Percentiles rank a stretch among this genome's conserved stretches.
phyloP scores from a whole-genome alignment of 2,113 vertebrate genomes.

The Egretta garzetta region DNA sequence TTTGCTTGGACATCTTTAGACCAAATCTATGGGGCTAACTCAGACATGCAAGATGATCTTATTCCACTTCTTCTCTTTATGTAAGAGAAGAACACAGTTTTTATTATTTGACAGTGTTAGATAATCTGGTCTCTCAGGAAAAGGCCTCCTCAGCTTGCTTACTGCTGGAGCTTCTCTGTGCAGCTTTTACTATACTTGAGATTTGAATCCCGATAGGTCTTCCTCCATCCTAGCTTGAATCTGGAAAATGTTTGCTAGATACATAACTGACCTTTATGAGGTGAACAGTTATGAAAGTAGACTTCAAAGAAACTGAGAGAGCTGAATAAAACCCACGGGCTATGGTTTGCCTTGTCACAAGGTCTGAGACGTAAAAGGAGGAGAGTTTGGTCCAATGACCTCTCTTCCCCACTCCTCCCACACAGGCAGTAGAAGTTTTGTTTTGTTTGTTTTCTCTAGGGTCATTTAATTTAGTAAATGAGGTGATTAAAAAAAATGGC shows the following conservation, averaged over 20 bases:
- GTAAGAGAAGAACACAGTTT: neutral
- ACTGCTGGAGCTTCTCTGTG: neutral
- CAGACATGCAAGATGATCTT: neutral
- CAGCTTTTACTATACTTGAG: neutral
- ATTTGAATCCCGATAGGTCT: neutral
- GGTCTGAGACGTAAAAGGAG: neutral
- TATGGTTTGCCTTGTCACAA: neutral
- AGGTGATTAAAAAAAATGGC: neutral
- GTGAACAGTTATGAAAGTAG: neutral
- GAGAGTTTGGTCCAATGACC: neutral
- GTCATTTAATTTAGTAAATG: neutral
- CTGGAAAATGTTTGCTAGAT: neutral
- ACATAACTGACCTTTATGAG: neutral
- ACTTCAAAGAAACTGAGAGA: neutral
- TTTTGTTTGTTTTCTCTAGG: neutral
- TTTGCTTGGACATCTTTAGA: neutral
- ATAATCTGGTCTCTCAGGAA: neutral
- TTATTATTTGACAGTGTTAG: neutral
- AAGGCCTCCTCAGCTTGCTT: neutral
- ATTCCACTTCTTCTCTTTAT: neutral
- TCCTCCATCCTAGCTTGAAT: neutral
- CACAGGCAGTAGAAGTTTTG: neutral
- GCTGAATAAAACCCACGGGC: neutral
- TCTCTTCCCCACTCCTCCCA: neutral
- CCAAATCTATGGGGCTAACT: slow-evolving; percentile 20